Percentiles rank a stretch among this genome's conserved stretches.
phyloP scores from a whole-genome alignment of 2,888 invertebrate species.

The Strigamia maritima region DNA sequence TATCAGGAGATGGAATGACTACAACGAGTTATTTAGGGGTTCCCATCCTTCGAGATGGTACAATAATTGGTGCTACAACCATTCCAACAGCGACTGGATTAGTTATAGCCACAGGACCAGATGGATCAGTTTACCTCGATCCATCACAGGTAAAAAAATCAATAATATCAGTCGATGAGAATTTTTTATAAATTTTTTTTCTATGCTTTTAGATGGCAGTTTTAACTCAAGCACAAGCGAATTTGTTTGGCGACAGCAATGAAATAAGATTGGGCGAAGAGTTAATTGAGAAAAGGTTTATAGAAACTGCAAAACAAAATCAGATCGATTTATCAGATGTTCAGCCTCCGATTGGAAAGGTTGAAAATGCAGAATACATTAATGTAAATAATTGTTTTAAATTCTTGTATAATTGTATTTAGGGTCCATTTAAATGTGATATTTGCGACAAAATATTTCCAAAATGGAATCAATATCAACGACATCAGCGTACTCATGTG shows the following conservation, averaged over 20 bases:
- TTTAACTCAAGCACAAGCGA: slow-evolving; percentile 42
- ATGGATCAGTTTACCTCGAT: slow-evolving; percentile 44
- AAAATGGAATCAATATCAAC: slow-evolving; percentile 56
- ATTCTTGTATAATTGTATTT: background rate
- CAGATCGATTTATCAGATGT: slow-evolving; percentile 39
- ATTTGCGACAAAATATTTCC: slow-evolving; percentile 57
- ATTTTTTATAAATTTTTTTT: background rate
- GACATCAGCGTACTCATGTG: slow-evolving; percentile 58
- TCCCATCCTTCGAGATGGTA: slow-evolving; percentile 43
- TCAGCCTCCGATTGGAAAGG: slow-evolving; percentile 46
- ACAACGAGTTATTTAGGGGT: slow-evolving; percentile 42
- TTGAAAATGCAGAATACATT: slow-evolving; percentile 1
- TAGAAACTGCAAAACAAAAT: background rate
- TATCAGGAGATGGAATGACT: slow-evolving; percentile 39
- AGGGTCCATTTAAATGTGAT: slow-evolving; percentile 57
- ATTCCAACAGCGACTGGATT: slow-evolving; percentile 43
- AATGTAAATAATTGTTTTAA: background rate
- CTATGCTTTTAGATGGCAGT: slow-evolving; percentile 40
- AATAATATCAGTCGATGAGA: background rate
- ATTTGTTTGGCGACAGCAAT: slow-evolving; percentile 41
- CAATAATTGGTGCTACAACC: slow-evolving; percentile 41
- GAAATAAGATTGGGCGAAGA: slow-evolving; percentile 37
- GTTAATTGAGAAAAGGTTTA: background rate
- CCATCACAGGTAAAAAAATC: slow-evolving; percentile 42
- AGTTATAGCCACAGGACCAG: slow-evolving; percentile 44